These are phyloP conservation scores for Yponomeuta malinellus DNA, from an alignment of 2,888 invertebrate species.

Conservation along the genomic window DNA sequence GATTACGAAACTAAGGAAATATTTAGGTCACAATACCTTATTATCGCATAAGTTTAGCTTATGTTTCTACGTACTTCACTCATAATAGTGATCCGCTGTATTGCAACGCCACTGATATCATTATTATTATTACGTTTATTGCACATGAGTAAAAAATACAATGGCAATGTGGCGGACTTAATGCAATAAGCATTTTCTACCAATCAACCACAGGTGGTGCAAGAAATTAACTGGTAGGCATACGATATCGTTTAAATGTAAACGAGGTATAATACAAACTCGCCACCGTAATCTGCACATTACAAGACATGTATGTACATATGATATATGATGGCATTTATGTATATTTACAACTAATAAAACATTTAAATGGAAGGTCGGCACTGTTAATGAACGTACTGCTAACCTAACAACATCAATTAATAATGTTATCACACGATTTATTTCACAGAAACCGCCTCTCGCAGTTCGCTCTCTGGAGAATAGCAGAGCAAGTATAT, in stretches of 20 bases:
- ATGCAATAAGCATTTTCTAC: too few species aligned
- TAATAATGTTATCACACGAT: background rate
- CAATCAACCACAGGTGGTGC: too few species aligned
- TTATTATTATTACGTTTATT: too few species aligned
- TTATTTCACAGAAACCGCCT: background rate
- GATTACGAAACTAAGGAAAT: constrained; percentile 4
- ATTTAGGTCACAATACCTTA: constrained; percentile 13
- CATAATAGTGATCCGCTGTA: background rate
- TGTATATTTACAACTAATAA: background rate
- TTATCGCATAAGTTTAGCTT: constrained; percentile 4
- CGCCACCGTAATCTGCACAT: too few species aligned
- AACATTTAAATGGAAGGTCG: background rate
- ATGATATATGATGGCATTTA: too few species aligned
- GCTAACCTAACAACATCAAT: background rate
- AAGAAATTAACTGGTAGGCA: too few species aligned
- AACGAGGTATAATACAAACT: background rate
- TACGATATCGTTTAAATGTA: background rate
- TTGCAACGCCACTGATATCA: background rate
- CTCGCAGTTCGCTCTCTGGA: background rate
- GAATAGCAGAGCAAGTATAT: background rate
- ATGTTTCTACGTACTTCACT: background rate
- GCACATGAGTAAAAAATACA: too few species aligned
- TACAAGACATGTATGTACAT: too few species aligned
- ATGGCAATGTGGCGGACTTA: too few species aligned
- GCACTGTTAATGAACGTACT: background rate